phyloP scores from a whole-genome alignment of 2,888 invertebrate species.

The Parnassius glacialis region DNA sequence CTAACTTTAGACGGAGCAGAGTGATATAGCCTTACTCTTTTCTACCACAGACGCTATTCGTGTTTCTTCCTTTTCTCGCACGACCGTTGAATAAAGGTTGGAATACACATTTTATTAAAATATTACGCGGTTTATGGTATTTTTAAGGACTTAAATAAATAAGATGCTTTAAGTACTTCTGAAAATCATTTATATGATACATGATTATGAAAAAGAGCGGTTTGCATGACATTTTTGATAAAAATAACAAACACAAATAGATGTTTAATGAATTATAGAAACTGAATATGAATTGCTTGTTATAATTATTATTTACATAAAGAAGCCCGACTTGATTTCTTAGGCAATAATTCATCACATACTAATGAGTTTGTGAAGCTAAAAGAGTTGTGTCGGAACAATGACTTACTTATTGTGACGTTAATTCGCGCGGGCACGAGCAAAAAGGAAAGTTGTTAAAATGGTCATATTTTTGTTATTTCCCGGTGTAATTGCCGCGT shows the following conservation, averaged over 20 bases:
- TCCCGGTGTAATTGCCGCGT: constrained; percentile 65
- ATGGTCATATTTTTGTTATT: constrained; percentile 59
- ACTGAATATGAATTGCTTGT: too few relatives aligned
- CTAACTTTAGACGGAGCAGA: constrained; percentile 41
- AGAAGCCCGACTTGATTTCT: too few relatives aligned
- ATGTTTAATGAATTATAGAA: too few relatives aligned
- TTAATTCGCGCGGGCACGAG: constrained; percentile 44
- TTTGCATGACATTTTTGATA: too few relatives aligned
- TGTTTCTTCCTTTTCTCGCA: constrained; percentile 37
- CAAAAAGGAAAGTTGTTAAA: constrained; percentile 57
- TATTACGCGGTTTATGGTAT: constrained; percentile 5
- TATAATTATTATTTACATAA: too few relatives aligned
- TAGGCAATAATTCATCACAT: too few relatives aligned
- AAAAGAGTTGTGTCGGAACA: background rate
- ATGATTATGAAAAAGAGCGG: too few relatives aligned
- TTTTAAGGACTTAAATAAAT: background rate
- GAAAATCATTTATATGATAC: too few relatives aligned
- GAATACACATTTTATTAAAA: constrained; percentile 3
- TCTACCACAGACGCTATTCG: constrained; percentile 29
- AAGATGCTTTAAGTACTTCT: too few relatives aligned
- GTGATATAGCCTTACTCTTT: constrained; percentile 45
- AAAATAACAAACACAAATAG: too few relatives aligned
- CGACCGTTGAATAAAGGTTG: constrained; percentile 15
- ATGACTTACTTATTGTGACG: constrained; percentile 37
- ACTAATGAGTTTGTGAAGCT: too few relatives aligned